Percentiles rank a stretch among this genome's conserved stretches.
These are phyloP conservation scores for Leuctra nigra DNA, from an alignment of 2,888 invertebrate species.

Conservation along the genomic window DNA sequence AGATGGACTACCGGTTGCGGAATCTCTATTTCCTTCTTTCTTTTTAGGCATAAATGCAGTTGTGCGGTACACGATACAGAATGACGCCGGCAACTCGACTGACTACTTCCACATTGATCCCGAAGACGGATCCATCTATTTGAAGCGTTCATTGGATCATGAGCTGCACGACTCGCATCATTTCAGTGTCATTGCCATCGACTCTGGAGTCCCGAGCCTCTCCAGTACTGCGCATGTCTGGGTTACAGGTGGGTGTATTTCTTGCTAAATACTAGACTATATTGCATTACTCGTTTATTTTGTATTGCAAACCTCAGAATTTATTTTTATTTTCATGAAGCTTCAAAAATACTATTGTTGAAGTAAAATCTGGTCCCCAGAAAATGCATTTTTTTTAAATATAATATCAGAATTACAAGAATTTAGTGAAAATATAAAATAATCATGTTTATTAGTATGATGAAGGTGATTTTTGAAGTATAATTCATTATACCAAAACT, in stretches of 20 bases:
- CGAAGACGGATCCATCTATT: conserved; percentile 65
- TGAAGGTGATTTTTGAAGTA: too few relatives aligned
- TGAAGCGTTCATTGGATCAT: conserved; percentile 74
- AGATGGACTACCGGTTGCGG: too few relatives aligned
- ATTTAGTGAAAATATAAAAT: too few relatives aligned
- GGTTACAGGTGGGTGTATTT: conserved; percentile 57
- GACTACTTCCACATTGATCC: conserved; percentile 73
- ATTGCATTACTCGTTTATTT: too few relatives aligned
- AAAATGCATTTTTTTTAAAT: too few relatives aligned
- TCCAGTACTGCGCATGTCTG: conserved; percentile 77
- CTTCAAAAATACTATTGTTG: background rate
- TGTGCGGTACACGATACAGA: conserved; percentile 62
- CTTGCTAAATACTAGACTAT: too few relatives aligned
- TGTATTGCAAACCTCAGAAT: background rate
- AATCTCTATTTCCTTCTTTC: too few relatives aligned
- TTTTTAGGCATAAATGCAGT: conserved; percentile 57
- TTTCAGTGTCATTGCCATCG: conserved; percentile 72
- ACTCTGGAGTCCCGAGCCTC: conserved; percentile 76
- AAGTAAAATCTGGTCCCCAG: too few relatives aligned
- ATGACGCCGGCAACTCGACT: conserved; percentile 50
- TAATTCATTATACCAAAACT: too few relatives aligned
- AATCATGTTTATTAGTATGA: too few relatives aligned
- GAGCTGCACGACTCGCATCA: conserved; percentile 67
- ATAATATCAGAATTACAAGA: too few relatives aligned
- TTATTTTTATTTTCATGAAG: background rate